phyloP scores from a whole-genome alignment of 64 coral and sea anemone species.

The Dendronephthya gigantea region DNA sequence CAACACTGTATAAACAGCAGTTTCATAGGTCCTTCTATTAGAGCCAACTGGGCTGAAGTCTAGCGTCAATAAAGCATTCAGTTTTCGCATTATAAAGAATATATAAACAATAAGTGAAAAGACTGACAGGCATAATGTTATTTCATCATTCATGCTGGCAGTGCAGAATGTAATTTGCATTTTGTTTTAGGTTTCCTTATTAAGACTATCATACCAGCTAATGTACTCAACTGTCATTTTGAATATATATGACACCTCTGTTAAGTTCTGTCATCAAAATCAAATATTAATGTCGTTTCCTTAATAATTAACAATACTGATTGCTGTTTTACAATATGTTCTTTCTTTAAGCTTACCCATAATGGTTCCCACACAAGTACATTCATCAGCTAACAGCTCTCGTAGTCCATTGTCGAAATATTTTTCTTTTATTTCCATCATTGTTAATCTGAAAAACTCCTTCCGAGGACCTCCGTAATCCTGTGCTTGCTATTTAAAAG shows the following conservation, averaged over 20 bases:
- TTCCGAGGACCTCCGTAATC: too few relatives aligned
- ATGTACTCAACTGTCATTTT: too few relatives aligned
- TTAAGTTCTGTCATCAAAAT: too few relatives aligned
- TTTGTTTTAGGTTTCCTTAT: slow-evolving; percentile 20
- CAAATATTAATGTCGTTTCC: too few relatives aligned
- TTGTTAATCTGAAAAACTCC: not conserved
- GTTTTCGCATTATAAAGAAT: not conserved
- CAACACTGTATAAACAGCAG: not conserved
- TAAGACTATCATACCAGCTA: too few relatives aligned
- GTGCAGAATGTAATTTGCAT: too few relatives aligned
- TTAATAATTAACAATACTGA: too few relatives aligned
- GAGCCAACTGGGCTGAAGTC: not conserved
- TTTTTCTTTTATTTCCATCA: slow-evolving; percentile 25
- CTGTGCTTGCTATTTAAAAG: slow-evolving; percentile 12
- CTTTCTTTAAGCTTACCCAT: slow-evolving; percentile 27
- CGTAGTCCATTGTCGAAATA: slow-evolving; percentile 29
- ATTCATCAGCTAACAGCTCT: slow-evolving; percentile 25
- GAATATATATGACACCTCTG: too few relatives aligned
- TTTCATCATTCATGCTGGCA: too few relatives aligned
- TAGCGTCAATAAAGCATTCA: not conserved
- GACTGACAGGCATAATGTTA: not conserved
- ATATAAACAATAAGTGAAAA: not conserved
- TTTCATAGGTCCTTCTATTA: slow-evolving; percentile 12
- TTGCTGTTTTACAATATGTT: too few relatives aligned
- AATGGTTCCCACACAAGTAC: slow-evolving; percentile 17